Evolutionary conservation across 2,113 vertebrate species (phyloP).

Genomic region (Salvelinus alpinus): DNA sequence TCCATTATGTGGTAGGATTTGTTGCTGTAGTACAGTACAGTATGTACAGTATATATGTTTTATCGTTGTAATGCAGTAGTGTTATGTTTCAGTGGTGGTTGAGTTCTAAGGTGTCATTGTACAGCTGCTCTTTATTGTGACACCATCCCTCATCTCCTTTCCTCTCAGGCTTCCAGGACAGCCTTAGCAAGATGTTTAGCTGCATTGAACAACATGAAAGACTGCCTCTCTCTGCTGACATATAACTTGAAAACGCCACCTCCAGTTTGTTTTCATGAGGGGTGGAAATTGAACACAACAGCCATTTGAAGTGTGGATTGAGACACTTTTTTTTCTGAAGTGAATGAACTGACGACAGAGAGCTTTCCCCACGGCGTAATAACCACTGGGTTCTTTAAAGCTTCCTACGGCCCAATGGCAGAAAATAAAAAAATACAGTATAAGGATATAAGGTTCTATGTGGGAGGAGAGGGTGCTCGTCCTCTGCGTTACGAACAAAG

Average conservation of each 20-base stretch:
- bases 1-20: no score
- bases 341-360: conserved; percentile 24
- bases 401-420: not conserved
- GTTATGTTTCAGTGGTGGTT: no score
- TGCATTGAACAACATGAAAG: conserved; percentile 37
- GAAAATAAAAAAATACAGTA: not conserved
- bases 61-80: no score
- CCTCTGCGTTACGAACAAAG: not conserved
- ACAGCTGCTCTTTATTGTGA: no score
- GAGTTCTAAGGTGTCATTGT: no score
- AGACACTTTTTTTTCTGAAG: conserved; percentile 10
- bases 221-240: conserved; percentile 25
- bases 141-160: not conserved
- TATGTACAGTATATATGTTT: no score
- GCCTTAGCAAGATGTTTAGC: conserved; percentile 37
- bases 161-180: conserved; percentile 15
- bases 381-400: conserved; percentile 11
- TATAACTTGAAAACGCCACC: conserved; percentile 31
- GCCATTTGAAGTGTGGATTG: conserved; percentile 35
- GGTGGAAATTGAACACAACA: conserved; percentile 28
- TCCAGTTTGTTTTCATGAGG: conserved; percentile 39
- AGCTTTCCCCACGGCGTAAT: conserved; percentile 3
- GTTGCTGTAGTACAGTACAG: no score
- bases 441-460: conserved; percentile 17
- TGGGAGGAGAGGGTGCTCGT: not conserved